Conservation (phyloP, 2,113 vertebrate species). For the Sisor rabdophorus region DNA sequence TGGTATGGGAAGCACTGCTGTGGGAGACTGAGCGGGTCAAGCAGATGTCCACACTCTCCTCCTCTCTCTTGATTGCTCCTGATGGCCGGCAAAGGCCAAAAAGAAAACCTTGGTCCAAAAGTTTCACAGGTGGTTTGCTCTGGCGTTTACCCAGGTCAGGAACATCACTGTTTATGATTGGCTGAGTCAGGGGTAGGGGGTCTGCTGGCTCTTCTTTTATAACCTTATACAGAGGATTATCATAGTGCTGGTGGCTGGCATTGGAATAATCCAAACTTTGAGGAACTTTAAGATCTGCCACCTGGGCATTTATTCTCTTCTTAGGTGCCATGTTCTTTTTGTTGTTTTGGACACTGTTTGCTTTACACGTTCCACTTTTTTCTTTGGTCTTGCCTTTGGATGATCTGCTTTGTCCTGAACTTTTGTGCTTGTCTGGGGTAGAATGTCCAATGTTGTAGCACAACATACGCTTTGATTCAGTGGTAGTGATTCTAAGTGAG, state of each 20-base stretch:
- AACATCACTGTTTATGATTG: slow-evolving; percentile 57
- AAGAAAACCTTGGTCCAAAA: slow-evolving; percentile 74
- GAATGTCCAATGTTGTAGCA: slow-evolving; percentile 60
- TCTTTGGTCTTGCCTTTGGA: slow-evolving; percentile 40
- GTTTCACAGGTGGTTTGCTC: slow-evolving; percentile 75
- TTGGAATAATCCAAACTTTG: slow-evolving; percentile 33
- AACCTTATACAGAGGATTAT: slow-evolving; percentile 66
- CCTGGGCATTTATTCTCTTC: slow-evolving; percentile 23
- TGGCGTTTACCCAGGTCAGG: slow-evolving; percentile 73
- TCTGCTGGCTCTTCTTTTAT: slow-evolving; percentile 75
- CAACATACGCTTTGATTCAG: slow-evolving; percentile 47
- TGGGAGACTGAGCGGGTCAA: slow-evolving; percentile 68
- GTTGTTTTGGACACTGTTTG: slow-evolving; percentile 9
- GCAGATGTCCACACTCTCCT: slow-evolving; percentile 74
- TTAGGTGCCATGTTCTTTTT: slow-evolving; percentile 27
- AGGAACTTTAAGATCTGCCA: slow-evolving; percentile 18
- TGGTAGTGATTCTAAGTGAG: slow-evolving; percentile 19
- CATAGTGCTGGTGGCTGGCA: slow-evolving; percentile 51
- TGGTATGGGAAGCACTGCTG: slow-evolving; percentile 31
- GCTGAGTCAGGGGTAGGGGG: slow-evolving; percentile 60
- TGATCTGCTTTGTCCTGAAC: slow-evolving; percentile 25
- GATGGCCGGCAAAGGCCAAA: slow-evolving; percentile 71
- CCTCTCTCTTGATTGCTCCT: slow-evolving; percentile 69
- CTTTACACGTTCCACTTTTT: slow-evolving; percentile 26
- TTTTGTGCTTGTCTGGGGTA: slow-evolving; percentile 48